Evolutionary conservation across 1,140 invertebrate species (phyloP).

Genomic region (Drosophila bipectinata): DNA sequence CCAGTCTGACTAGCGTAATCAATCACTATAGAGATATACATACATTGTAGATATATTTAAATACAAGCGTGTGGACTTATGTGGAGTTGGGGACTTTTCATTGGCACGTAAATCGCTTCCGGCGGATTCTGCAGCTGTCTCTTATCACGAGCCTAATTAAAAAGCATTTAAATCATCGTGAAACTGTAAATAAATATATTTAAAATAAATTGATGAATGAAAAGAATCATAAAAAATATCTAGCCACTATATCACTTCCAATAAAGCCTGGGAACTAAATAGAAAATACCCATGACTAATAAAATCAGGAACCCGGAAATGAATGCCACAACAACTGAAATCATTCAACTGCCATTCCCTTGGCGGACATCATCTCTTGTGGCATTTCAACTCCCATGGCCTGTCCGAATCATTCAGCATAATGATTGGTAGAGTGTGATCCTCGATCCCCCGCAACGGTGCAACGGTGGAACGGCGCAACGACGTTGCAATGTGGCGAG

Average conservation of each 20-base stretch:
- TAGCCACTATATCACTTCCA: too few species aligned
- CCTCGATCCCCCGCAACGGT: slow-evolving; percentile 16
- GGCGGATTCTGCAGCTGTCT: slow-evolving; percentile 32
- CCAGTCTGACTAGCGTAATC: slow-evolving; percentile 38
- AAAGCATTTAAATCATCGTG: neutral
- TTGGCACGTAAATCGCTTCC: slow-evolving; percentile 44
- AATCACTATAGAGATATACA: slow-evolving; percentile 33
- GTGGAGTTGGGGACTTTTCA: slow-evolving; percentile 18
- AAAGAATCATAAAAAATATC: neutral
- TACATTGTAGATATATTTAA: neutral
- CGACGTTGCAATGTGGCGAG: neutral
- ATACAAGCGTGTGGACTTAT: slow-evolving; percentile 10
- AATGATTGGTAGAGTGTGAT: slow-evolving; percentile 26
- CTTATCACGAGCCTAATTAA: slow-evolving; percentile 20
- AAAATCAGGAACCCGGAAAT: slow-evolving; percentile 41
- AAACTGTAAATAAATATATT: neutral
- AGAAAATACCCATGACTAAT: slow-evolving; percentile 17
- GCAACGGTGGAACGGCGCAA: neutral
- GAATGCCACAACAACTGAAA: slow-evolving; percentile 33
- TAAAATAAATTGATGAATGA: neutral
- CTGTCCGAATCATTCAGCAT: slow-evolving; percentile 34
- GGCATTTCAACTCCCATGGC: slow-evolving; percentile 31
- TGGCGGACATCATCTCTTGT: slow-evolving; percentile 11
- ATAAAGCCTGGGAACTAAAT: neutral
- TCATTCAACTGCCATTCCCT: slow-evolving; percentile 19